Percentiles rank a stretch among this genome's conserved stretches.
These are phyloP conservation scores for Tinamus guttatus DNA, from an alignment of 2,113 vertebrate genomes.

Conservation along the genomic window DNA sequence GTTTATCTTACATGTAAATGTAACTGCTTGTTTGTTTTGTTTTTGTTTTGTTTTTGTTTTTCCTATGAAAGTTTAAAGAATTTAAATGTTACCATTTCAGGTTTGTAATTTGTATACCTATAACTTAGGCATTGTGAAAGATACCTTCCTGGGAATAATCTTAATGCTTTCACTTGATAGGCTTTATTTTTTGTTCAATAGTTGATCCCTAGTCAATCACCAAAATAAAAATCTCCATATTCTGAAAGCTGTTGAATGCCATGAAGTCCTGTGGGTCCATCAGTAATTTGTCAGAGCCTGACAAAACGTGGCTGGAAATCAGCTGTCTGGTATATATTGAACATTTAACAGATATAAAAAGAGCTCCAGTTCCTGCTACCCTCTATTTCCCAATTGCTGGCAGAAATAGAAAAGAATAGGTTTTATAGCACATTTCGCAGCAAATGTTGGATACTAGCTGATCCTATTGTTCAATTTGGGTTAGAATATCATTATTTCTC, in stretches of 20 bases:
- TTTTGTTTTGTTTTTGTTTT: rapidly evolving
- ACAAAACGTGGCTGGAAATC: background rate
- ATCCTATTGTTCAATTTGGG: background rate
- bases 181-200: background rate
- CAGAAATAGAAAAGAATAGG: background rate
- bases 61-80: background rate
- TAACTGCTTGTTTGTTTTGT: background rate
- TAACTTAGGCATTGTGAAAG: background rate
- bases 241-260: background rate
- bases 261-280: background rate
- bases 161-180: background rate
- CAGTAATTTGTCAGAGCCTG: background rate
- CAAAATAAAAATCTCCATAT: background rate
- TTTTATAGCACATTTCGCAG: background rate
- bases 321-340: background rate
- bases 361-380: background rate
- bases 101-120: background rate
- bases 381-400: background rate
- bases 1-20: background rate
- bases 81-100: background rate
- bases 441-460: background rate
- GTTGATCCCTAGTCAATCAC: background rate
- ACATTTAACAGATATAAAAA: background rate
- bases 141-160: background rate
- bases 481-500: background rate